Percentiles rank a stretch among this genome's conserved stretches.
These are phyloP conservation scores for Gasterosteus aculeatus DNA, from an alignment of 2,113 vertebrate species.

Conservation along the genomic window DNA sequence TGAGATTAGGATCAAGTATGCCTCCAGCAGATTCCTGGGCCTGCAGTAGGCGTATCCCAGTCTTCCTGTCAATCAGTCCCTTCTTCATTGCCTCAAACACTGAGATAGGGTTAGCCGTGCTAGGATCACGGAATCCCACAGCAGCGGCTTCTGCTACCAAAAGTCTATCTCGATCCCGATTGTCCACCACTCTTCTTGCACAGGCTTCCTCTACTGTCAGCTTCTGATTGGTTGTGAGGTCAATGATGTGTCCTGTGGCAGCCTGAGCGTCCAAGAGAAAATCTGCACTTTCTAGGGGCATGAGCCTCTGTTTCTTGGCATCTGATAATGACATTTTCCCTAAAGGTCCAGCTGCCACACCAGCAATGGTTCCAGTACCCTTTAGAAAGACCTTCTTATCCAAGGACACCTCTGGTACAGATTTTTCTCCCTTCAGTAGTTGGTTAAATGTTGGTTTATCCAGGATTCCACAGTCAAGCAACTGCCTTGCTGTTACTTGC, in stretches of 20 bases:
- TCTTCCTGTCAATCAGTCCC: constrained; percentile 79
- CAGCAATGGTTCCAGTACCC: constrained; percentile 76
- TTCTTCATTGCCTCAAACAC: constrained; percentile 91
- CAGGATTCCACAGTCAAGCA: constrained; percentile 87
- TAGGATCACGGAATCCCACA: constrained; percentile 87
- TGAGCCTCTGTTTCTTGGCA: constrained; percentile 54
- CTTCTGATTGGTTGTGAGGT: constrained; percentile 84
- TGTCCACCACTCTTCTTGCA: constrained; percentile 85
- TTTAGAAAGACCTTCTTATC: constrained; percentile 85
- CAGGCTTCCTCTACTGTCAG: constrained; percentile 87
- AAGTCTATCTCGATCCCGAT: constrained; percentile 84
- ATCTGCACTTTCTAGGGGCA: constrained; percentile 49
- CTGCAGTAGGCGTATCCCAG: constrained; percentile 87
- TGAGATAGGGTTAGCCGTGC: constrained; percentile 83
- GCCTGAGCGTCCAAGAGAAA: constrained; percentile 84
- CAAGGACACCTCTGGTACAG: constrained; percentile 82
- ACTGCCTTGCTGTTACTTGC: constrained; percentile 82
- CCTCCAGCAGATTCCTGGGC: constrained; percentile 91
- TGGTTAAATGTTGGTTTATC: constrained; percentile 83
- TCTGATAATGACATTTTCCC: constrained; percentile 53
- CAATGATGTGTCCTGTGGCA: constrained; percentile 90
- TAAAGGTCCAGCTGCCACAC: constrained; percentile 65
- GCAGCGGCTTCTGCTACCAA: constrained; percentile 89
- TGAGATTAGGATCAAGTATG: constrained; percentile 89
- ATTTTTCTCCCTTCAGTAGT: constrained; percentile 86